These are phyloP conservation scores for Nyleta sp. DNA, from an alignment of 2,888 invertebrate genomes.

Conservation along the genomic window DNA sequence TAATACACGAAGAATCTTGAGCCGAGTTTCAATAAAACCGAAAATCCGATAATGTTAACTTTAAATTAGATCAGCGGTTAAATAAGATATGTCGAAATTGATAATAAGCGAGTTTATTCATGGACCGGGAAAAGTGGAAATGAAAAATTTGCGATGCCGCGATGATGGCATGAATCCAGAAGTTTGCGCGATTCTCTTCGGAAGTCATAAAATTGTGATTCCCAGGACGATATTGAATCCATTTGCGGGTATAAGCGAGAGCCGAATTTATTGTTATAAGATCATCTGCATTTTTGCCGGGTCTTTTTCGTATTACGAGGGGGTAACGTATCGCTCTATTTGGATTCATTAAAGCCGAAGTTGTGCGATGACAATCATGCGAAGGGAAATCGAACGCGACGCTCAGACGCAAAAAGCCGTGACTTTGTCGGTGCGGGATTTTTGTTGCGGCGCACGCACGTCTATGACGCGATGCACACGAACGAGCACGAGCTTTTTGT, in stretches of 20 bases:
- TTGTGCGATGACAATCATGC: conserved; percentile 62
- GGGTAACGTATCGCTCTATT: conserved; percentile 21
- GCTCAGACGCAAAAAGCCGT: conserved; percentile 50
- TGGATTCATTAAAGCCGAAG: conserved; percentile 34
- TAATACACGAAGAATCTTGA: conserved; percentile 7
- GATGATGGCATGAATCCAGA: conserved; percentile 44
- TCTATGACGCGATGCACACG: conserved; percentile 39
- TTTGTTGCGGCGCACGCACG: conserved; percentile 45
- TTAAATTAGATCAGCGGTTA: conserved; percentile 38
- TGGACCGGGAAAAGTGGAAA: conserved; percentile 26
- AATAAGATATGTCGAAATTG: conserved; percentile 46
- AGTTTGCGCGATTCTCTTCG: conserved; percentile 22
- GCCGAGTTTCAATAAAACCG: conserved; percentile 32
- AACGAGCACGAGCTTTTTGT: too few species aligned
- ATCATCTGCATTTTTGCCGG: conserved; percentile 35
- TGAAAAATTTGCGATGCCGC: conserved; percentile 35
- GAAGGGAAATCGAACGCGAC: conserved; percentile 70
- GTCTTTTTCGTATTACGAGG: conserved; percentile 18
- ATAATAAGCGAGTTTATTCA: conserved; percentile 49
- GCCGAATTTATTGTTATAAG: conserved; percentile 51
- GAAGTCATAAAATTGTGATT: conserved; percentile 46
- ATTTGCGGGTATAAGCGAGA: conserved; percentile 32
- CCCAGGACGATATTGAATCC: conserved; percentile 54
- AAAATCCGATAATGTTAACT: conserved; percentile 39
- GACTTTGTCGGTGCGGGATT: conserved; percentile 41